A percentile compares a stretch with the other conserved stretches of the same genome.
These are phyloP conservation scores for Ephydatia muelleri DNA, from an alignment of 37 sponge, comb jelly and placozoan species.

Conservation along the genomic window DNA sequence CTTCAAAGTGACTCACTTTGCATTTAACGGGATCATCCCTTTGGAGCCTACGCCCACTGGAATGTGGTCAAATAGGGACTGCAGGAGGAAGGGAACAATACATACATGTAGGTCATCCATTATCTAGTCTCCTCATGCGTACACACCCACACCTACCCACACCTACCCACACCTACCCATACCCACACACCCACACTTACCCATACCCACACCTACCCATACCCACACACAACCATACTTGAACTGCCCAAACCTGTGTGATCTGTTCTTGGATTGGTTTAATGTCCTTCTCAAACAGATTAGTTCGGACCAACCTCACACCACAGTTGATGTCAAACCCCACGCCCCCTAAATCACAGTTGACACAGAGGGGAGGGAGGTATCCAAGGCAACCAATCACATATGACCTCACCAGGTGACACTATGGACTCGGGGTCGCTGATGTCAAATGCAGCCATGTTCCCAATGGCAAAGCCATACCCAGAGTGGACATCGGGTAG, in stretches of 20 bases:
- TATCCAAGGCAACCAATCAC: background rate
- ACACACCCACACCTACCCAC: no score
- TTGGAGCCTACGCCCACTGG: constrained; percentile 99
- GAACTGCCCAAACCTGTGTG: constrained; percentile 68
- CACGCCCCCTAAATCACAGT: constrained; percentile 80
- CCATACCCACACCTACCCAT: no score
- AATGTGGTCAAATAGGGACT: constrained; percentile 97
- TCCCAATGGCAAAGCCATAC: constrained; percentile 98
- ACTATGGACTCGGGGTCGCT: constrained; percentile 87
- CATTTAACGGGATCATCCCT: constrained; percentile 96
- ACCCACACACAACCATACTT: background rate
- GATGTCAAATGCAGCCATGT: constrained; percentile 99
- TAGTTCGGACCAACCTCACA: constrained; percentile 93
- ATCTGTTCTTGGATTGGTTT: constrained; percentile 92
- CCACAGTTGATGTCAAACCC: constrained; percentile 99
- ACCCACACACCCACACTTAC: no score
- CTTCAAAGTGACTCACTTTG: constrained; percentile 52
- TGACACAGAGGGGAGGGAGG: background rate
- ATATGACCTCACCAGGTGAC: constrained; percentile 72
- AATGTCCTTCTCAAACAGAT: constrained; percentile 89
- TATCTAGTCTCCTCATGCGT: no score
- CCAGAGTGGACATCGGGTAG: constrained; percentile 98
- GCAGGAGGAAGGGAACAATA: background rate
- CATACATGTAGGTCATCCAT: no score
- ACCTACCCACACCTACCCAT: no score